A percentile compares a stretch with the other conserved stretches of the same genome.
phyloP scores from a whole-genome alignment of 2,888 invertebrate genomes.

The Clitarchus hookeri region DNA sequence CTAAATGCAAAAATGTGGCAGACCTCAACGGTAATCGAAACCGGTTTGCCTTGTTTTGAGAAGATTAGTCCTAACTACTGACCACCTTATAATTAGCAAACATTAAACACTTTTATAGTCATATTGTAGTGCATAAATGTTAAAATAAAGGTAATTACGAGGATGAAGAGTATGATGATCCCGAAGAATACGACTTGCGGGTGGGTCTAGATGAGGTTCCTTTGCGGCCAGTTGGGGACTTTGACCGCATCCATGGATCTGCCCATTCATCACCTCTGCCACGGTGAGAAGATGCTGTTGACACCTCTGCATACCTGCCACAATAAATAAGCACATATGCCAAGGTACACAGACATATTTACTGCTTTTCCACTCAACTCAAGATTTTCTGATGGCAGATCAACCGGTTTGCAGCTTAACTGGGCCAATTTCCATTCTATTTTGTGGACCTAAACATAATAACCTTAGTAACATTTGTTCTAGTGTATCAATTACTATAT shows the following conservation, averaged over 20 bases:
- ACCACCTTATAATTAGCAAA: too few species aligned
- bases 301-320: constrained; percentile 37
- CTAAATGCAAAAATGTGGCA: too few species aligned
- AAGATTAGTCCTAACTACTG: too few species aligned
- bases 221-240: constrained; percentile 65
- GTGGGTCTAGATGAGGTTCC: constrained; percentile 55
- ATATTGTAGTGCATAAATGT: background rate
- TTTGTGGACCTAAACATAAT: background rate
- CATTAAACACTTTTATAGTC: too few species aligned
- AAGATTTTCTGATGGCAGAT: too few species aligned
- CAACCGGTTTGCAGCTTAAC: background rate
- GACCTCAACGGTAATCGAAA: too few species aligned
- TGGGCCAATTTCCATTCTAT: too few species aligned
- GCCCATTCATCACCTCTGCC: constrained; percentile 86
- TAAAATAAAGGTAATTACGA: constrained; percentile 53
- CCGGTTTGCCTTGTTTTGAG: too few species aligned
- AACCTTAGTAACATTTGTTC: too few species aligned
- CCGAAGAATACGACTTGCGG: constrained; percentile 69
- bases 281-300: constrained; percentile 33
- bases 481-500: too few species aligned
- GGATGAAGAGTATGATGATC: constrained; percentile 69
- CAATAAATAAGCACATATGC: background rate
- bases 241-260: constrained; percentile 90
- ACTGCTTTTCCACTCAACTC: background rate
- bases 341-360: background rate